A percentile compares a stretch with the other conserved stretches of the same genome.
phyloP scores from a whole-genome alignment of 2,888 invertebrate genomes.

The Epistrophella euchroma region DNA sequence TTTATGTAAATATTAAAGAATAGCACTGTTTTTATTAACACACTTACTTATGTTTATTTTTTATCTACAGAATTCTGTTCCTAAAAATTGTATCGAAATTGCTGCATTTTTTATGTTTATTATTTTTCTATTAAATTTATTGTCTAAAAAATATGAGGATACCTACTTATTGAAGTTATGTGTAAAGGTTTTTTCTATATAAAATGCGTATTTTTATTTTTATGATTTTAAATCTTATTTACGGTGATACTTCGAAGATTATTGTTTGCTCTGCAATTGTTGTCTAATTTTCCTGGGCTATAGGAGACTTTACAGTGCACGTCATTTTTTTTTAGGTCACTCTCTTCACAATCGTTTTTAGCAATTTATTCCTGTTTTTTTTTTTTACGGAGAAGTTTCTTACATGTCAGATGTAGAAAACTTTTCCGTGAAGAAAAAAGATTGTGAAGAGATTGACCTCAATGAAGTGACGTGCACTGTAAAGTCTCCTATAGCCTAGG shows the following conservation, averaged over 20 bases:
- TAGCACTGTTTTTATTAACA: constrained; percentile 40
- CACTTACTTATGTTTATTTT: constrained; percentile 16
- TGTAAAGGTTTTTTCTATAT: constrained; percentile 12
- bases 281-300: too few species aligned
- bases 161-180: constrained; percentile 14
- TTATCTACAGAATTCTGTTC: constrained; percentile 8
- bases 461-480: too few species aligned
- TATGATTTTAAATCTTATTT: neutral
- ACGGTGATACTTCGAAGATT: neutral
- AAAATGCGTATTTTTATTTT: constrained; percentile 32
- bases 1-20: constrained; percentile 47
- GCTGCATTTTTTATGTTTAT: constrained; percentile 48
- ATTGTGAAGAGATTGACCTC: too few species aligned
- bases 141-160: constrained; percentile 11
- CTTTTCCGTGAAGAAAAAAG: too few species aligned
- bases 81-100: constrained; percentile 58
- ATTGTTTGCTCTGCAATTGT: neutral
- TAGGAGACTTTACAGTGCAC: too few species aligned
- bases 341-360: too few species aligned
- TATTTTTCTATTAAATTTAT: neutral
- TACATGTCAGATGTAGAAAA: too few species aligned
- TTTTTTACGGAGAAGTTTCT: too few species aligned
- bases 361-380: too few species aligned
- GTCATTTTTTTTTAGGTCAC: too few species aligned
- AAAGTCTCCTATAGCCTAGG: too few species aligned